A percentile compares a stretch with the other conserved stretches of the same genome.
phyloP scores from a whole-genome alignment of 2,888 invertebrate species.

The Lacanobia wlatinum region DNA sequence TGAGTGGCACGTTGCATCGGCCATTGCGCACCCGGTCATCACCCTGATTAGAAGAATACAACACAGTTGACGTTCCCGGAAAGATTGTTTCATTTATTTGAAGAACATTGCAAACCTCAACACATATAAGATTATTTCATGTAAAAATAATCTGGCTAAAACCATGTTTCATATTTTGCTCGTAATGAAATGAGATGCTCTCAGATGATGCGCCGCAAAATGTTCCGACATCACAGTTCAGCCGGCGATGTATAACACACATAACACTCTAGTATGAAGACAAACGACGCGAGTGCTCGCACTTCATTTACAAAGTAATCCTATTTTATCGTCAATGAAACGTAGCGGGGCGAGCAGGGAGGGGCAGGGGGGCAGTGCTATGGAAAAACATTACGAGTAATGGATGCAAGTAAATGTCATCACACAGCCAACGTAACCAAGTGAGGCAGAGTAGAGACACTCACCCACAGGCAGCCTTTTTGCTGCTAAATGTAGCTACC shows the following conservation, averaged over 20 bases:
- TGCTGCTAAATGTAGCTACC: too few relatives aligned
- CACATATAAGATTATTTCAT: neutral
- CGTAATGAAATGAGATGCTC: conserved; percentile 6
- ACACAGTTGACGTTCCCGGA: too few relatives aligned
- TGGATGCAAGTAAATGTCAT: conserved; percentile 37
- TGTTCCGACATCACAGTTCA: conserved; percentile 9
- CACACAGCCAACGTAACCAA: neutral
- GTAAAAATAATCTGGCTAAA: neutral
- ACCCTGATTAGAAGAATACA: too few relatives aligned
- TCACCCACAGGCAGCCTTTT: neutral
- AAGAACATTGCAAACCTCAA: too few relatives aligned
- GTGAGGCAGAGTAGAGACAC: neutral
- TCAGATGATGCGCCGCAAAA: too few relatives aligned
- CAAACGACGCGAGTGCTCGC: conserved; percentile 17
- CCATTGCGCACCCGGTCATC: too few relatives aligned
- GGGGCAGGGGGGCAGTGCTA: neutral
- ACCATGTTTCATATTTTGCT: neutral
- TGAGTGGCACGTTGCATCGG: too few relatives aligned
- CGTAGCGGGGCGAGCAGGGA: neutral
- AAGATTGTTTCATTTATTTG: too few relatives aligned
- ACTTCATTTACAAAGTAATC: conserved; percentile 49
- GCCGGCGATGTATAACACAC: neutral
- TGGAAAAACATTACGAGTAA: conserved; percentile 41
- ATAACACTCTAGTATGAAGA: neutral
- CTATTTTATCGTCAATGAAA: conserved; percentile 38